Evolutionary conservation across 1,140 invertebrate genomes (phyloP), one percentile per base, ranked within the genome.

Genomic region (Cyclargus thomasi): DNA sequence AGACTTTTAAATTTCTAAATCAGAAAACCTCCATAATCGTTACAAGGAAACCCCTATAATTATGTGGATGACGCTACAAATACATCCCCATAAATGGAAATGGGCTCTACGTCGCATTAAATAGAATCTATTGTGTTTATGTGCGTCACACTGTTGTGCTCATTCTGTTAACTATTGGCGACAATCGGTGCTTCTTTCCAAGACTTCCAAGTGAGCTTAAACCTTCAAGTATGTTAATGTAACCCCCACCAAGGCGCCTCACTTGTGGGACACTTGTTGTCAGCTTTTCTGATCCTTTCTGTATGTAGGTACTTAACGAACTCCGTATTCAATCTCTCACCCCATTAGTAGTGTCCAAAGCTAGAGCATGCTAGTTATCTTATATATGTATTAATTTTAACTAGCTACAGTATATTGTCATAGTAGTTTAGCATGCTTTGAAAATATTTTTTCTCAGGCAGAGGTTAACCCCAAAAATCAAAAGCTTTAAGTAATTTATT

Each of bases 61-160:
- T 47, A 14, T 47, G 72, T 76, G 75, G 74, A 76, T 66, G 65
- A 65, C 2, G 0, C 11, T 47, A 47, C 39, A 47, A 47, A 47
- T 70, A 62, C 70, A 47, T 47, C 39, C 39, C 11, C 39, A 47
- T 16, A 47, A 8, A 8, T 47, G 39, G 39, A 47, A 47, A 47
- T 47, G 74, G 79, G 79, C 75, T 77, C 78, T 78, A 78, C 75
- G 81, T 77, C 77, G 74, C 75, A 79, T 83, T 74, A 75, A 80
- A 80, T 83, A 86, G 85, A 82, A 74, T 76, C 77, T 86, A 86
- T 86, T 83, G 83, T 90, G 79, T 90, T 86, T 81, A 83, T 90
- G 84, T 90, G 85, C 87, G 87, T 87, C 85, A 86, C 86, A 86
- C 85, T 85, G 78, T 85, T 85, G 81, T 87, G 85, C 85, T 89